Evolutionary conservation across 2,797 vertebrate species (phyloP).

Genomic region (Crax fasciolata): DNA sequence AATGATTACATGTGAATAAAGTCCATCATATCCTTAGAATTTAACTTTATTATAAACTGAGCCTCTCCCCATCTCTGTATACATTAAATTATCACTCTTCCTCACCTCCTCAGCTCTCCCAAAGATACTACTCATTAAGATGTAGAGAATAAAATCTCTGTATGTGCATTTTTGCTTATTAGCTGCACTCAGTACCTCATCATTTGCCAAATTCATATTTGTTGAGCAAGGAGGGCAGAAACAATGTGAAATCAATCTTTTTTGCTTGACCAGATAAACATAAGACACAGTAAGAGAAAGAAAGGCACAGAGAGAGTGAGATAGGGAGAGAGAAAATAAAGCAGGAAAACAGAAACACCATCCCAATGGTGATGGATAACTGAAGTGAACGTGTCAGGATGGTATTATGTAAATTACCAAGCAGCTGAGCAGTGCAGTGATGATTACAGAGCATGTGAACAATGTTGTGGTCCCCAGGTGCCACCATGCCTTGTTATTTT

Average conservation of each 20-base stretch:
- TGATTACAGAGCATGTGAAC: constrained; percentile 94
- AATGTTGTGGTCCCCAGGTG: constrained; percentile 89
- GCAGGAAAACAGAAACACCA: constrained; percentile 87
- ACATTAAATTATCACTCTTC: constrained; percentile 39
- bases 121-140: constrained; percentile 65
- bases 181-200: constrained; percentile 84
- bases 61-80: background rate
- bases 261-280: constrained; percentile 89
- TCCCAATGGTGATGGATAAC: constrained; percentile 90
- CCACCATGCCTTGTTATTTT: constrained; percentile 90
- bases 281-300: constrained; percentile 79
- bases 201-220: constrained; percentile 88
- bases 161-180: constrained; percentile 81
- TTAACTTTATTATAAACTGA: constrained; percentile 31
- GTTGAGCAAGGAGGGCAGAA: constrained; percentile 89
- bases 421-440: constrained; percentile 92
- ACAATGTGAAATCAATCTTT: constrained; percentile 90
- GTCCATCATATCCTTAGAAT: constrained; percentile 31
- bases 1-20: constrained; percentile 1
- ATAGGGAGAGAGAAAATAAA: constrained; percentile 84
- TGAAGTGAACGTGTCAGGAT: constrained; percentile 91
- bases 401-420: constrained; percentile 95
- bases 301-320: constrained; percentile 34
- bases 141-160: constrained; percentile 28
- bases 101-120: constrained; percentile 16